phyloP scores from a whole-genome alignment of 2,113 vertebrate genomes.

The Cyrtonyx montezumae region DNA sequence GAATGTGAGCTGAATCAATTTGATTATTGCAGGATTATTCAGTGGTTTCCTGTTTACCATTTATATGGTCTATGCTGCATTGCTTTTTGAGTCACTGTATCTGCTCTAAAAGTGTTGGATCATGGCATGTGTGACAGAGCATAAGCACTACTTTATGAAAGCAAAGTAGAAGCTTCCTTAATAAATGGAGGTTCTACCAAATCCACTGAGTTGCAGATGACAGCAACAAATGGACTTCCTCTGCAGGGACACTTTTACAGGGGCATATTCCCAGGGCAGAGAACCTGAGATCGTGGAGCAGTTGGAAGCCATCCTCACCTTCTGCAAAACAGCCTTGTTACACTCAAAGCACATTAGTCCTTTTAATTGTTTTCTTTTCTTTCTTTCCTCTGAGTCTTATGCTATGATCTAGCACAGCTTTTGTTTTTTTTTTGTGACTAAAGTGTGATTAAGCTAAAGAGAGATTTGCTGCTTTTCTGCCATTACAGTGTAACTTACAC shows the following conservation, averaged over 20 bases:
- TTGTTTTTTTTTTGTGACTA: background rate
- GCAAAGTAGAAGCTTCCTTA: background rate
- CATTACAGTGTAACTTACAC: background rate
- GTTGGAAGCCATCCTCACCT: background rate
- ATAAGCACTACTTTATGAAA: background rate
- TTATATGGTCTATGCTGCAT: background rate
- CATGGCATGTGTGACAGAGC: background rate
- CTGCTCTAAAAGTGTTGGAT: background rate
- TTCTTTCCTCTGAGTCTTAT: background rate
- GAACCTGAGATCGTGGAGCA: background rate
- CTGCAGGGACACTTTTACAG: background rate
- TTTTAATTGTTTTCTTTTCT: background rate
- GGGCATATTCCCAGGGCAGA: background rate
- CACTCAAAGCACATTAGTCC: background rate
- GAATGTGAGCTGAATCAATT: background rate
- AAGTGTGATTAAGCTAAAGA: background rate
- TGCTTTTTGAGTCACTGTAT: background rate
- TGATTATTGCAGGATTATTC: background rate
- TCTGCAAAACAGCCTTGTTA: background rate
- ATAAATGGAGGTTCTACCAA: background rate
- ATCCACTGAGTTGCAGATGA: background rate
- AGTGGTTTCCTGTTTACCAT: background rate
- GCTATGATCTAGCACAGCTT: background rate
- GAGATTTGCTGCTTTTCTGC: background rate
- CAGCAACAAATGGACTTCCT: background rate